Evolutionary conservation across 2,797 vertebrate species (phyloP).

Genomic region (Toxotes lorentzi): DNA sequence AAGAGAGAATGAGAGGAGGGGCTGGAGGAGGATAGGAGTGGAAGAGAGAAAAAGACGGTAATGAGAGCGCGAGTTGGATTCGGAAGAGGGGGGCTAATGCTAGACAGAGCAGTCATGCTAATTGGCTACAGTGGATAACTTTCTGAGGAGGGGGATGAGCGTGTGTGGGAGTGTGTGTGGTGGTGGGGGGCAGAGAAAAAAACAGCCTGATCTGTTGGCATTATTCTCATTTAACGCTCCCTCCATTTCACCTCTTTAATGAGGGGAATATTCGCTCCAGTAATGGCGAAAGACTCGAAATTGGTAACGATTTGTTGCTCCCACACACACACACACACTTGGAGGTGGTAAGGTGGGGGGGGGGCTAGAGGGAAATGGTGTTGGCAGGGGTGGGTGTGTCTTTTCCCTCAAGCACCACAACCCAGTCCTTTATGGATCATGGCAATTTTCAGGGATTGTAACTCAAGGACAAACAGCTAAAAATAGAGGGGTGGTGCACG

Average conservation of each 20-base stretch:
- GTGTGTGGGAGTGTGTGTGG: slow-evolving; percentile 16
- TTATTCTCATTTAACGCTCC: slow-evolving; percentile 75
- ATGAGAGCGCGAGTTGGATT: slow-evolving; percentile 65
- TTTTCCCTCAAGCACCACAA: slow-evolving; percentile 63
- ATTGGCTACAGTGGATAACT: slow-evolving; percentile 83
- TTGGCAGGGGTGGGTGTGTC: slow-evolving; percentile 30
- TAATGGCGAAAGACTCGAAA: slow-evolving; percentile 69
- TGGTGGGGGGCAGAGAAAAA: slow-evolving; percentile 43
- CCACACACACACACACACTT: slow-evolving; percentile 26
- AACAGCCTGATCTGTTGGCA: slow-evolving; percentile 65
- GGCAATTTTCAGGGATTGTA: slow-evolving; percentile 78
- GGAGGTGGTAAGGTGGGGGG: slow-evolving; percentile 15
- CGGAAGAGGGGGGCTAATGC: slow-evolving; percentile 62
- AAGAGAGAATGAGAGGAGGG: slow-evolving; percentile 64
- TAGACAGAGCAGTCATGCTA: slow-evolving; percentile 79
- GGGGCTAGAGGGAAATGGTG: slow-evolving; percentile 25
- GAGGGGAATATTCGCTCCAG: slow-evolving; percentile 72
- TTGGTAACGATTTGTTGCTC: slow-evolving; percentile 65
- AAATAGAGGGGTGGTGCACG: slow-evolving; percentile 77
- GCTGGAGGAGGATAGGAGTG: slow-evolving; percentile 41
- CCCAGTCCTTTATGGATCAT: slow-evolving; percentile 74
- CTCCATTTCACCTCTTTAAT: slow-evolving; percentile 77
- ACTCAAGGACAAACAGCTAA: slow-evolving; percentile 83
- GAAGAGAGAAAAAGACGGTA: slow-evolving; percentile 57
- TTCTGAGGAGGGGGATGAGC: slow-evolving; percentile 63